Conservation (phyloP, 2,113 vertebrate species). For the Sturnira hondurensis region DNA sequence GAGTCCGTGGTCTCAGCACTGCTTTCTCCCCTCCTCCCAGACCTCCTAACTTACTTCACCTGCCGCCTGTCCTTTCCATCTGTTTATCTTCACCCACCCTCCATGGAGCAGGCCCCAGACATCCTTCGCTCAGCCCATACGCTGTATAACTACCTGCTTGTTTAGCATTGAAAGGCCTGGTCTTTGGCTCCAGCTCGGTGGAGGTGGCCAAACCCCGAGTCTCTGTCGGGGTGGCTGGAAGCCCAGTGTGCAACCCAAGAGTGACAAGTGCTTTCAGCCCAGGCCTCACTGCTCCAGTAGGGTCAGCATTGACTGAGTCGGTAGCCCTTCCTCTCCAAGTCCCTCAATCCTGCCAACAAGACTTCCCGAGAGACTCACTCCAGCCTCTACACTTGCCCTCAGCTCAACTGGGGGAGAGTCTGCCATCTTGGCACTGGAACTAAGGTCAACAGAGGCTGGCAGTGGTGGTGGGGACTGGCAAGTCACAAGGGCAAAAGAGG, state of each 20-base stretch:
- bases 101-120: neutral
- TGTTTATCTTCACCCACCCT: neutral
- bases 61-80: neutral
- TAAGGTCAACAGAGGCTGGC: neutral
- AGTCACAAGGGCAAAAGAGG: neutral
- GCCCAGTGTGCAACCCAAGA: neutral
- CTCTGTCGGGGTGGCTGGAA: neutral
- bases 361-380: neutral
- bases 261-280: neutral
- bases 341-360: neutral
- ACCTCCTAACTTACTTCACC: neutral
- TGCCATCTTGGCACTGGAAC: neutral
- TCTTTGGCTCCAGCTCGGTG: neutral
- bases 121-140: neutral
- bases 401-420: neutral
- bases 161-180: neutral
- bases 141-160: neutral
- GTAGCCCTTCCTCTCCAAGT: neutral
- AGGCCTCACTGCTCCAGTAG: neutral
- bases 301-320: neutral
- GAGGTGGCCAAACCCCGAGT: neutral
- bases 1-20: neutral
- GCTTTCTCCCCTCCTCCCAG: neutral
- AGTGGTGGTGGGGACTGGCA: neutral
- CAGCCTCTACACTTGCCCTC: neutral